Percentiles rank a stretch among this genome's conserved stretches.
Conservation (phyloP, 2,888 invertebrate species). For the Luffia ferchaultella region DNA sequence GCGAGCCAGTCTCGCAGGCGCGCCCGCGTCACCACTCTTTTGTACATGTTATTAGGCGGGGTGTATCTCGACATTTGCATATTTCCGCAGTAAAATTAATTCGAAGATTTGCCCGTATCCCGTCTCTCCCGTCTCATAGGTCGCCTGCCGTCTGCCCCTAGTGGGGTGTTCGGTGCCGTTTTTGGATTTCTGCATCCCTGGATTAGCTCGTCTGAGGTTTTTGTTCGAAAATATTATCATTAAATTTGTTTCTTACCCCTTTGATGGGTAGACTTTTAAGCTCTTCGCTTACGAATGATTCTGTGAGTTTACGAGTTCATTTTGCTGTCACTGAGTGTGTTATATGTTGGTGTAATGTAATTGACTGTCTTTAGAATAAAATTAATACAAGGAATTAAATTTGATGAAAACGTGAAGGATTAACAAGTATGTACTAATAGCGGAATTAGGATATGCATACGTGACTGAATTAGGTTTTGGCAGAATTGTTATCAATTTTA, state of each 20-base stretch:
- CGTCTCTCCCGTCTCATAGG: slow-evolving; percentile 7
- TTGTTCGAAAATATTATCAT: slow-evolving; percentile 10
- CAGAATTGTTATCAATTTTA: too few relatives aligned
- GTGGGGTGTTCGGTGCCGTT: slow-evolving; percentile 38
- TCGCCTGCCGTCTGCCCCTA: slow-evolving; percentile 7
- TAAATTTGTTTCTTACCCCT: slow-evolving; percentile 12
- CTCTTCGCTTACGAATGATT: background rate
- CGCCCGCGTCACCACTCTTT: slow-evolving; percentile 61
- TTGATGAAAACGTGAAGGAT: too few relatives aligned
- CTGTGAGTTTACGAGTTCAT: background rate
- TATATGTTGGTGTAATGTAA: too few relatives aligned
- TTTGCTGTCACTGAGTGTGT: too few relatives aligned
- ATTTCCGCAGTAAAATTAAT: slow-evolving; percentile 68
- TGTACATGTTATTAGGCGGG: slow-evolving; percentile 66
- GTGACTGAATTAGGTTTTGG: too few relatives aligned
- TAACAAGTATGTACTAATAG: too few relatives aligned
- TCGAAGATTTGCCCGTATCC: slow-evolving; percentile 67
- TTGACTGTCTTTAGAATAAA: too few relatives aligned
- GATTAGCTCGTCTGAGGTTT: slow-evolving; percentile 1
- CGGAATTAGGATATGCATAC: too few relatives aligned
- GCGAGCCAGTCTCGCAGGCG: too few relatives aligned
- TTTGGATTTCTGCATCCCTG: slow-evolving; percentile 54
- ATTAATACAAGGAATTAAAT: too few relatives aligned
- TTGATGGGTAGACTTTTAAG: background rate
- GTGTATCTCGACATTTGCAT: slow-evolving; percentile 64